phyloP scores from a whole-genome alignment of 2,888 invertebrate species.

The Abrostola triplasia region DNA sequence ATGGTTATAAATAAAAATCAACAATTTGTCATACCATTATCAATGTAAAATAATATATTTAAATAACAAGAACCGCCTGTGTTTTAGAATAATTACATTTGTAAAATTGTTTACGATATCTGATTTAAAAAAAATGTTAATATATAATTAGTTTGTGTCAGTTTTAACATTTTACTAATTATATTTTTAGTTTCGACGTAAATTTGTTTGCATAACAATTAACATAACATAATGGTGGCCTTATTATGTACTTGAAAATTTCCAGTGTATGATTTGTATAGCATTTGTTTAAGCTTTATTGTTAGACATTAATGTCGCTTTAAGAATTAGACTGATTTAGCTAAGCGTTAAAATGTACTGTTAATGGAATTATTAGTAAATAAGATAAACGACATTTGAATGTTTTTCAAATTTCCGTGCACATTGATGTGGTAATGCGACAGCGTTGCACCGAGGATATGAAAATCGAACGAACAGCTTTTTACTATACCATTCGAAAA shows the following conservation, averaged over 20 bases:
- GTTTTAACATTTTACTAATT: slow-evolving; percentile 52
- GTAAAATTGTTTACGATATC: slow-evolving; percentile 37
- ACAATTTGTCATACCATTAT: slow-evolving; percentile 35
- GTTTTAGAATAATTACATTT: slow-evolving; percentile 46
- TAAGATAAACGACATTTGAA: slow-evolving; percentile 77
- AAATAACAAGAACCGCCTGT: slow-evolving; percentile 47
- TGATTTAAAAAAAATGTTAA: slow-evolving; percentile 48
- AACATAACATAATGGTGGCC: slow-evolving; percentile 76
- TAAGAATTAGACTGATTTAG: slow-evolving; percentile 89
- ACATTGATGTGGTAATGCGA: slow-evolving; percentile 29
- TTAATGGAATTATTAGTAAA: slow-evolving; percentile 81
- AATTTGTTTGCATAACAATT: slow-evolving; percentile 62
- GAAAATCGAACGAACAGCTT: slow-evolving; percentile 46
- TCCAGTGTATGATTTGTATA: slow-evolving; percentile 82
- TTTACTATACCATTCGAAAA: slow-evolving; percentile 35
- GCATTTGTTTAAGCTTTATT: slow-evolving; percentile 86
- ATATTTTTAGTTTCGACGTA: slow-evolving; percentile 58
- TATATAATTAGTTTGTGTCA: slow-evolving; percentile 49
- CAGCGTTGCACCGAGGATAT: slow-evolving; percentile 28
- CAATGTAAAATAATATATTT: slow-evolving; percentile 37
- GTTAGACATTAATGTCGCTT: slow-evolving; percentile 86
- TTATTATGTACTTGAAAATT: slow-evolving; percentile 77
- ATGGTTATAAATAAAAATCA: slow-evolving; percentile 14
- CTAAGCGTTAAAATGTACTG: slow-evolving; percentile 86
- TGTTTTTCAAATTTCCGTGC: slow-evolving; percentile 38